A percentile compares a stretch with the other conserved stretches of the same genome.
phyloP scores from a whole-genome alignment of 2,888 invertebrate genomes.

The Matsumyia berberina region DNA sequence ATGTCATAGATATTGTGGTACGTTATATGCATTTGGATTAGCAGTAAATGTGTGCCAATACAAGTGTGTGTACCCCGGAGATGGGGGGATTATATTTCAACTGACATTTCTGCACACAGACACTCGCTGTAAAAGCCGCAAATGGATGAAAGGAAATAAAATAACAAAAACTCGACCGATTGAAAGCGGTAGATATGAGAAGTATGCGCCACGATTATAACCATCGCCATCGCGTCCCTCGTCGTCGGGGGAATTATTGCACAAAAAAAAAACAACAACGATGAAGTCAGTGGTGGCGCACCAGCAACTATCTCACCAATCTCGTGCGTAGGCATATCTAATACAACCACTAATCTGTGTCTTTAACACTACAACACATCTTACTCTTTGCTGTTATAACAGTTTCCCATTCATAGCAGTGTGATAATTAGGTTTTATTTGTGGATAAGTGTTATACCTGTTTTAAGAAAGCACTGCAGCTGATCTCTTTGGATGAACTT shows the following conservation, averaged over 20 bases:
- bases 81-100: slow-evolving; percentile 57
- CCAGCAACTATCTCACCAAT: slow-evolving; percentile 19
- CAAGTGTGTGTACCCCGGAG: slow-evolving; percentile 43
- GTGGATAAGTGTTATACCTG: slow-evolving; percentile 62
- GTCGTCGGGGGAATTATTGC: slow-evolving; percentile 41
- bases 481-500: slow-evolving; percentile 58
- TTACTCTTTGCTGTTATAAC: slow-evolving; percentile 48
- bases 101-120: slow-evolving; percentile 69
- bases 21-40: slow-evolving; percentile 71
- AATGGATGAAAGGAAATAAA: slow-evolving; percentile 22
- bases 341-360: slow-evolving; percentile 20
- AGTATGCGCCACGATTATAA: slow-evolving; percentile 22
- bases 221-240: no score
- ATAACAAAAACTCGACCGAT: slow-evolving; percentile 38
- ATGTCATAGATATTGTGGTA: slow-evolving; percentile 75
- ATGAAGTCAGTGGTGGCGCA: no score
- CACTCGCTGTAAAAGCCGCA: slow-evolving; percentile 3
- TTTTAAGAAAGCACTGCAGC: slow-evolving; percentile 43
- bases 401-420: slow-evolving; percentile 34
- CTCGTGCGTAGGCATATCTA: slow-evolving; percentile 64
- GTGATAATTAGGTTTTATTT: slow-evolving; percentile 35
- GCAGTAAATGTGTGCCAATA: slow-evolving; percentile 65
- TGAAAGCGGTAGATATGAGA: slow-evolving; percentile 26
- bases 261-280: slow-evolving; percentile 20
- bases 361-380: slow-evolving; percentile 15